Base-by-base conservation (phyloP, 2,113 vertebrate species). In the Callionymus lyra region DNA sequence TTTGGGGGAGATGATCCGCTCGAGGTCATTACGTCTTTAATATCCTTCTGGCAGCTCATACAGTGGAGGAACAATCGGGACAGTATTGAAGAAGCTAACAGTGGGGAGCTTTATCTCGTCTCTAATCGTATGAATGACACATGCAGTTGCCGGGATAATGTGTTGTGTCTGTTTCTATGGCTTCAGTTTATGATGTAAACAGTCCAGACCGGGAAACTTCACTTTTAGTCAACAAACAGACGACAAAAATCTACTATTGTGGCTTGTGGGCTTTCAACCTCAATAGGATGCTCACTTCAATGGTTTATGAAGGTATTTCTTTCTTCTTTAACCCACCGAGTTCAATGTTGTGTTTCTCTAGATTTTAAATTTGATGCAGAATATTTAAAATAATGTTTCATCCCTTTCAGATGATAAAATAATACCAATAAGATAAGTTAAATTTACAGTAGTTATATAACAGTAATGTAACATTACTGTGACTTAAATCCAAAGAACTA, bases 61-160 rank as follows among this genome's bases (percentile, higher is more conserved):
- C 34, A 5, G 55, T 16, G 58, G 41, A 48, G 75, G 62, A 73
- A 77, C 75, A 82, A 79, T 80, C 60, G 53, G 62, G 42, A 70
- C 53, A 70, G 50, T 77, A 74, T 77, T 72, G 68, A 58, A 52
- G 57, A 57, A 39, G 15, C 36, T 45, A 50, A 72, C 58, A 74
- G 67, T 51, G 54, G 53, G 64, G 56, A 1, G 44, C 55, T 67
- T 80, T 72, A 59, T 72, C 53, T 73, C 67, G 59, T 63, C 62
- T 50, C 47, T 60, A 53, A 68, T 50, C 50, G 65, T 59, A 57
- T 53, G 63, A 59, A 63, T 47, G 47, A 65, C 47, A 42, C 50
- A 53, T 18, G 65, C 32, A 51, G 46, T 55, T 71, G 34, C 56
- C 16, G 37, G 42, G 71, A 45, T 1, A 27, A 17, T 63, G 52